Evolutionary conservation across 2,113 vertebrate species (phyloP).

Genomic region (Mandrillus leucophaeus): DNA sequence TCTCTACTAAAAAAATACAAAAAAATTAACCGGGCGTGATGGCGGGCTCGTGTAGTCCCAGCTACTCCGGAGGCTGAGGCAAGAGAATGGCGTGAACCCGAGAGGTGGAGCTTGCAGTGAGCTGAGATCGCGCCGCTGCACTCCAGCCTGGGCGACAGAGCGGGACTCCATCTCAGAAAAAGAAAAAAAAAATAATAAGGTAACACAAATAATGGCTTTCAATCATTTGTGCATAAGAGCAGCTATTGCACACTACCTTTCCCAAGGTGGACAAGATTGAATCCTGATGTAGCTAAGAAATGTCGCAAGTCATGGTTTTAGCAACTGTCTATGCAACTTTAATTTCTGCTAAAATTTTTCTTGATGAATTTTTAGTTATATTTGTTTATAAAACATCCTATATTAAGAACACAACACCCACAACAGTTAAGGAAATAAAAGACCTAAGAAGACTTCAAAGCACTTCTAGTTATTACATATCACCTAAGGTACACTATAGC

Average conservation of each 20-base stretch:
- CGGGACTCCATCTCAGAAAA: too few relatives aligned
- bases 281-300: neutral
- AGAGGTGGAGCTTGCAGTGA: too few relatives aligned
- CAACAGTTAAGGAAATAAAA: neutral
- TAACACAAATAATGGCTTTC: neutral
- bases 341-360: neutral
- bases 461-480: accelerated
- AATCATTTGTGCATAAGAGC: neutral
- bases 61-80: too few relatives aligned
- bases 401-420: neutral
- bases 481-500: accelerated
- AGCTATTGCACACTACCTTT: accelerated
- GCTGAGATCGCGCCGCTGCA: too few relatives aligned
- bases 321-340: accelerated
- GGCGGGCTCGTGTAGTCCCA: too few relatives aligned
- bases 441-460: neutral
- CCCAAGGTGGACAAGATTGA: accelerated
- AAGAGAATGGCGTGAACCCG: too few relatives aligned
- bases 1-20: too few relatives aligned
- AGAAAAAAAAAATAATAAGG: too few relatives aligned
- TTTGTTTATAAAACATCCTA: neutral
- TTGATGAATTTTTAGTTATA: neutral
- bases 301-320: accelerated
- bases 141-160: too few relatives aligned
- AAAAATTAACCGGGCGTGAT: too few relatives aligned